Base-by-base conservation (phyloP, 92 coral and sea anemone genomes). In the Epizoanthus scotinus region DNA sequence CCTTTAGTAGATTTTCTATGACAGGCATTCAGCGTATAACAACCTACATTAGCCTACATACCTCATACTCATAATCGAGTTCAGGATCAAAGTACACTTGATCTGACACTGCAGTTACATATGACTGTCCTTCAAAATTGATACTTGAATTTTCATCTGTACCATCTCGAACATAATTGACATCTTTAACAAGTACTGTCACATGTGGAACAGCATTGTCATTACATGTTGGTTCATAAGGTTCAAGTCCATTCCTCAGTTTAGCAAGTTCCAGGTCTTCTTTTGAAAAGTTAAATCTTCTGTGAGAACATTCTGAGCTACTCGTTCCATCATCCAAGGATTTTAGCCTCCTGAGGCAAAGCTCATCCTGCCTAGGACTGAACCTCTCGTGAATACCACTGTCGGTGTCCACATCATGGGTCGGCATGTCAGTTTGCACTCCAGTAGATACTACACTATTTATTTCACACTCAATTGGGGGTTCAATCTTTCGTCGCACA, bases 1-100 rank as follows among this genome's bases (percentile, higher is more conserved):
- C 47, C 53, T 82, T 75, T 73, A 73, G 56, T 73, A 70, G 40
- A 17, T 24, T n/a, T 34, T 3, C 2, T 31, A 31, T 31, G 36
- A 31, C 36, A 31, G 36, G 36, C 36, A 31, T 31, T 31, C 36
- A 31, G 36, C 36, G 2, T 31, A 31, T 4, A 31, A 31, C 36
- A 31, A 6, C 40, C 40, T 34, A 58, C 28, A 53, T 71, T 31
- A 50, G 44, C 24, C 50, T 53, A 89, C 90, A 52, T 42, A 95
- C 99, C 98, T 95, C 99, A 31, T 95, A 95, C 28, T 95, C 99
- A 73, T 95, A 95, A 78, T 95, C 99, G 79, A 95, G 85, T 84
- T 95, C 99, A 19, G 93, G 93, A 70, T 95, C 99, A 71, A 95
- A 95, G 69, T 91, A 95, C 52, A 95, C 90, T 86, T 95, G 98